These are phyloP conservation scores for Heliconius congener DNA, from an alignment of 1,140 invertebrate species.

Conservation along the genomic window DNA sequence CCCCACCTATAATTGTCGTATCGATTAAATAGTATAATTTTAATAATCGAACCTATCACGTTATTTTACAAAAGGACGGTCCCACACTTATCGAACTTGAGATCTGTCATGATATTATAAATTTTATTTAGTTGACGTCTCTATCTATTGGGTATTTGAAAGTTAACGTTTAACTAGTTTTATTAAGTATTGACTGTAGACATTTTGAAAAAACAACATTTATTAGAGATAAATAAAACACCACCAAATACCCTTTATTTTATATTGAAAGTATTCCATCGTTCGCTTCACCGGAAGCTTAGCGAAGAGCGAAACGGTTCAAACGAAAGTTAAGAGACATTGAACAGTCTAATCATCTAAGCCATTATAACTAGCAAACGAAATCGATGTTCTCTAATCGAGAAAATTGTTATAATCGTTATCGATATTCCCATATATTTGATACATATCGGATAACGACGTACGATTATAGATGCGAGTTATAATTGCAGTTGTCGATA, in stretches of 20 bases:
- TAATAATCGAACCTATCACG: conserved; percentile 67
- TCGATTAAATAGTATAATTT: conserved; percentile 47
- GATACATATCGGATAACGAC: conserved; percentile 2
- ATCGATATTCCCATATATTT: not conserved
- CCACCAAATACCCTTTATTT: not conserved
- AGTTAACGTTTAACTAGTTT: not conserved
- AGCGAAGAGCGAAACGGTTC: conserved; percentile 2
- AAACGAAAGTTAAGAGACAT: conserved; percentile 14
- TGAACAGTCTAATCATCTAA: not conserved
- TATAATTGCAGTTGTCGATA: not conserved
- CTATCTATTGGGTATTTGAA: not conserved
- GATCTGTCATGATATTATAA: conserved; percentile 63
- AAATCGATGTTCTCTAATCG: not conserved
- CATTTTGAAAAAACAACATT: not conserved
- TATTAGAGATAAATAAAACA: not conserved
- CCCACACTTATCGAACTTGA: conserved; percentile 75
- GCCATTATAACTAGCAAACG: conserved; percentile 4
- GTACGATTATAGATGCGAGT: not conserved
- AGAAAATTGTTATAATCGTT: not conserved
- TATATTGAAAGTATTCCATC: conserved; percentile 38
- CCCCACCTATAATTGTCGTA: conserved; percentile 50
- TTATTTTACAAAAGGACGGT: conserved; percentile 77
- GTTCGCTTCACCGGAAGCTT: conserved; percentile 41
- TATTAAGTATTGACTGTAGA: not conserved
- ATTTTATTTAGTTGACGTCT: conserved; percentile 52